Evolutionary conservation across 2,113 vertebrate genomes (phyloP).

Genomic region (Catharus minimus): DNA sequence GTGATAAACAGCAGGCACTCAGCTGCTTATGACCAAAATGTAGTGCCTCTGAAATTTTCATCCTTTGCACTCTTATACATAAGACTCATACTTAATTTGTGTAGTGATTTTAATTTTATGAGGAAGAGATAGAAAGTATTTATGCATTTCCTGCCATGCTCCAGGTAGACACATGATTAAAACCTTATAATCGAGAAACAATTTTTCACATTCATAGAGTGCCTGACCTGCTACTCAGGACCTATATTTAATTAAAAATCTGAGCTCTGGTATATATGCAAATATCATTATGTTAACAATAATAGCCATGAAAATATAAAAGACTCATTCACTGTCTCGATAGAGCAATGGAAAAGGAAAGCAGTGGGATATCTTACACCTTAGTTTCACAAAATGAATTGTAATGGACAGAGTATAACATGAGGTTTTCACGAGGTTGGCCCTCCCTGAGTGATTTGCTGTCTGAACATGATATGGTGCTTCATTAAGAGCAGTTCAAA

Average conservation of each 20-base stretch:
- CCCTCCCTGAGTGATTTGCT: neutral
- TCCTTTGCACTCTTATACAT: neutral
- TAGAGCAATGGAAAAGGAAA: neutral
- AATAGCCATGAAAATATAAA: neutral
- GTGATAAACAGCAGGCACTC: neutral
- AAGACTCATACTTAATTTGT: neutral
- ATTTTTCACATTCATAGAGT: neutral
- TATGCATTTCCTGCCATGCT: neutral
- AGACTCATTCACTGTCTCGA: neutral
- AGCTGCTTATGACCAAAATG: neutral
- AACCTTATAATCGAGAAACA: neutral
- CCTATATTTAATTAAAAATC: slow-evolving; percentile 29
- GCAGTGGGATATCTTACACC: neutral
- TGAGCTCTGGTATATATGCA: neutral
- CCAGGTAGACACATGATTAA: neutral
- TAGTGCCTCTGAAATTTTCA: neutral
- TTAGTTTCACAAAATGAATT: neutral
- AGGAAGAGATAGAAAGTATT: neutral
- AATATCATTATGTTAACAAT: neutral
- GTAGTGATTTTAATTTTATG: neutral
- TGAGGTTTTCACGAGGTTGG: neutral
- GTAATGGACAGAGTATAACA: neutral
- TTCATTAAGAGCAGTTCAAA: neutral
- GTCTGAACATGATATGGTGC: rapidly evolving
- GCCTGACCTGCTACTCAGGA: neutral